These are phyloP conservation scores for Apostichopus japonicus DNA, from an alignment of 35 echinoderm and acorn worm genomes.

Conservation along the genomic window DNA sequence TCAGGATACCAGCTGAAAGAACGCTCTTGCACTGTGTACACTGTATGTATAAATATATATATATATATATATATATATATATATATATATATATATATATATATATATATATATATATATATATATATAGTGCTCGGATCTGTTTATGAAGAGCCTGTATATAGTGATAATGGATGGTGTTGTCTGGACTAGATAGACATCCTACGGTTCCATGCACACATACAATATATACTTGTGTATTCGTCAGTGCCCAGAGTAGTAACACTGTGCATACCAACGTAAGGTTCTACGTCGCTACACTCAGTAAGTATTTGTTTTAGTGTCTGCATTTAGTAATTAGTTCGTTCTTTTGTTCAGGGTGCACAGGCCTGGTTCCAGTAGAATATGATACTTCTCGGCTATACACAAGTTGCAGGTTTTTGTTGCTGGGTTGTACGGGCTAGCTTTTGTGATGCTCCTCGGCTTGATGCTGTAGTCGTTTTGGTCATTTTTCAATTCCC, in stretches of 20 bases:
- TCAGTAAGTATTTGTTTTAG: background rate
- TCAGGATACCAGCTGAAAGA: too few relatives aligned
- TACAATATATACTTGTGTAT: background rate
- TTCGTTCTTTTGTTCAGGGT: background rate
- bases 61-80: too few relatives aligned
- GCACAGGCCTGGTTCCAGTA: background rate
- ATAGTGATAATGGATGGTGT: background rate
- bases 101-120: too few relatives aligned
- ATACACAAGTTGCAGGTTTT: background rate
- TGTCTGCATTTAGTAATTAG: background rate
- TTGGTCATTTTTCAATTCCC: background rate
- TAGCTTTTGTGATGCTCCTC: background rate
- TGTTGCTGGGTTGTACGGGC: conserved; percentile 19
- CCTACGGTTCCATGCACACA: background rate
- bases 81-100: too few relatives aligned
- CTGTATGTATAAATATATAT: too few relatives aligned
- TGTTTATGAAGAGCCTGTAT: too few relatives aligned
- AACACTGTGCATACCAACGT: background rate
- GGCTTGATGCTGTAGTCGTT: background rate
- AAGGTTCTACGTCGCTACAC: background rate
- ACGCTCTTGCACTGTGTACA: too few relatives aligned
- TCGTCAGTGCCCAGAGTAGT: background rate
- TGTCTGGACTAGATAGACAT: background rate
- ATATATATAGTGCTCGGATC: too few relatives aligned
- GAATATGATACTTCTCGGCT: background rate